These are phyloP conservation scores for Nomada fucata DNA, from an alignment of 2,888 invertebrate species.

Conservation along the genomic window DNA sequence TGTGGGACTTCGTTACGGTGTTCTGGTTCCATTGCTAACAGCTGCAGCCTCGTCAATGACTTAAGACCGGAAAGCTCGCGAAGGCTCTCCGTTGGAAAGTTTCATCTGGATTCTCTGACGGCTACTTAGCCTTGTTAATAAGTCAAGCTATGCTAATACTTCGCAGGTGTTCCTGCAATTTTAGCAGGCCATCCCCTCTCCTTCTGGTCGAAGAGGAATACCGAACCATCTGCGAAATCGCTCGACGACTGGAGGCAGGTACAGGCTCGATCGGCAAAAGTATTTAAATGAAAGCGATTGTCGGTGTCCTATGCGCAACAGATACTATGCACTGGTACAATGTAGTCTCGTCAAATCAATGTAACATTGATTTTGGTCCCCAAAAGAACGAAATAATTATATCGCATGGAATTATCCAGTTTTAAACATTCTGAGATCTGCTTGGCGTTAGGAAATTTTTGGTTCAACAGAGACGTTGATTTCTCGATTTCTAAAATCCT, in stretches of 20 bases:
- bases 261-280: neutral
- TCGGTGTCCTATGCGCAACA: neutral
- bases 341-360: too few relatives aligned
- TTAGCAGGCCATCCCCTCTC: constrained; percentile 13
- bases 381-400: too few relatives aligned
- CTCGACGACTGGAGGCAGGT: neutral
- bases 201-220: neutral
- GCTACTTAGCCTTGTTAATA: constrained; percentile 66
- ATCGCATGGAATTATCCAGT: too few relatives aligned
- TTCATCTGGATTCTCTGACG: constrained; percentile 53
- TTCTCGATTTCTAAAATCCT: too few relatives aligned
- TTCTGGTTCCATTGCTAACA: constrained; percentile 68
- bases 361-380: too few relatives aligned
- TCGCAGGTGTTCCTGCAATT: constrained; percentile 56
- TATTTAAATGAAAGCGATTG: neutral
- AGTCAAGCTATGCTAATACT: constrained; percentile 61
- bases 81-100: constrained; percentile 44
- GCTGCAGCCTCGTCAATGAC: constrained; percentile 64
- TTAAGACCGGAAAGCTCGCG: constrained; percentile 51
- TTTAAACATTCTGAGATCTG: too few relatives aligned
- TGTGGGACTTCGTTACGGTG: constrained; percentile 70
- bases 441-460: too few relatives aligned
- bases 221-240: constrained; percentile 32
- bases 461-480: too few relatives aligned
- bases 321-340: too few relatives aligned